A percentile compares a stretch with the other conserved stretches of the same genome.
These are phyloP conservation scores for Drosophila cracens DNA, from an alignment of 2,888 invertebrate species.

Conservation along the genomic window DNA sequence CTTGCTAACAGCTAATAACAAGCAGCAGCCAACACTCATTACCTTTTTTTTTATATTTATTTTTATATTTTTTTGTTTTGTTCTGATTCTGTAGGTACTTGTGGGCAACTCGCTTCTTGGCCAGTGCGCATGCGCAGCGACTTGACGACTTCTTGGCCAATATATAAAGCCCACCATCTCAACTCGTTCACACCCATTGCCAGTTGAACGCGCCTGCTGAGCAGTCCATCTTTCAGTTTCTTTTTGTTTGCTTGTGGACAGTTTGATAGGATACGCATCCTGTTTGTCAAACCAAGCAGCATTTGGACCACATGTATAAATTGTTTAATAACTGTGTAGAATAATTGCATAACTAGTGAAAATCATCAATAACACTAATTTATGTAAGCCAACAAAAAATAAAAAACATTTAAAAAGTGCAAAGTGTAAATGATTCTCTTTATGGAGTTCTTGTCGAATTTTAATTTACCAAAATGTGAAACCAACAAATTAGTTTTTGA, in stretches of 20 bases:
- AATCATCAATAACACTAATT: neutral
- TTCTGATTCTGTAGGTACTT: neutral
- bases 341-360: neutral
- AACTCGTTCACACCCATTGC: conserved; percentile 62
- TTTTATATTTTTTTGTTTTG: neutral
- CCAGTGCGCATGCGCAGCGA: conserved; percentile 51
- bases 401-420: neutral
- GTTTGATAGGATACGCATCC: conserved; percentile 15
- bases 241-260: conserved; percentile 1
- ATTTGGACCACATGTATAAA: conserved; percentile 10
- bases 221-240: conserved; percentile 20
- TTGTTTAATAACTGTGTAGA: conserved; percentile 4
- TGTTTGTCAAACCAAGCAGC: neutral
- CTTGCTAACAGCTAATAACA: conserved; percentile 45
- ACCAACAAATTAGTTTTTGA: neutral
- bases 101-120: conserved; percentile 23
- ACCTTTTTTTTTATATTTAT: conserved; percentile 18
- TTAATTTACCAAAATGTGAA: neutral
- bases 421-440: neutral
- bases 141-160: conserved; percentile 50
- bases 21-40: conserved; percentile 21
- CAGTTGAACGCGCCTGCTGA: conserved; percentile 48
- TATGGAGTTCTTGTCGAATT: neutral
- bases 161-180: conserved; percentile 72
- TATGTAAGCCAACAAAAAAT: neutral